Evolutionary conservation across 2,888 invertebrate genomes (phyloP), one percentile per base, ranked within the genome.

Genomic region (Drosophila diplacantha): DNA sequence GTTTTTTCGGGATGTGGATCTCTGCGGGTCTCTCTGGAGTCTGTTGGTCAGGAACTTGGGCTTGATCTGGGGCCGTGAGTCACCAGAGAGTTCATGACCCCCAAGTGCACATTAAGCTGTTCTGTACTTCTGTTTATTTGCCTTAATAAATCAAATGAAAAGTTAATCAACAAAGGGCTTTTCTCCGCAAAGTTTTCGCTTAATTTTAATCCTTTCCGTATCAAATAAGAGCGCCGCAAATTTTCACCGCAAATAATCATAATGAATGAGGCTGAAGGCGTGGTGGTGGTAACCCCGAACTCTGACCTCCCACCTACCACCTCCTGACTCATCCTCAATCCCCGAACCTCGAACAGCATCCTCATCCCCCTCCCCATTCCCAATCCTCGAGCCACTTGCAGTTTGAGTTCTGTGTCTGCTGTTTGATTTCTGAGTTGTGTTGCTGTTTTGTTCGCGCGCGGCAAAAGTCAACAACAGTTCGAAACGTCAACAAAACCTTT

Each of bases 151-250:
- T 83, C 79, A 83, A 78, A 78, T 83, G 81, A 81, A 83, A 81
- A 83, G 79, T 83, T 78, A 78, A 83, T 83, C 83, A 83, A 78
- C 78, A 83, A 83, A 78, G 67, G 78, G 44, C 29, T 41, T 44
- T 59, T 29, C 12, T 66, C 22, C n/a, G 18, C 54, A 72, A 86
- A 81, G 81, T 84, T 85, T 86, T 81, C 80, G 83, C 85, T 84
- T 87, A 87, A 87, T 87, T 87, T 85, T 87, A 87, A 87, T 87
- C 87, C 87, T 87, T 87, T 87, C 85, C 86, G 85, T 84, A 84
- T 86, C 86, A 83, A 87, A 87, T 87, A 85, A 85, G 83, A 75
- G 72, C 63, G 68, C 81, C 79, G 73, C 79, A 76, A 79, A 79
- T 84, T 81, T 80, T 74, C 69, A 84, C 85, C 84, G 79, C 85